These are phyloP conservation scores for Uria lomvia DNA, from an alignment of 2,113 vertebrate genomes.

Conservation along the genomic window DNA sequence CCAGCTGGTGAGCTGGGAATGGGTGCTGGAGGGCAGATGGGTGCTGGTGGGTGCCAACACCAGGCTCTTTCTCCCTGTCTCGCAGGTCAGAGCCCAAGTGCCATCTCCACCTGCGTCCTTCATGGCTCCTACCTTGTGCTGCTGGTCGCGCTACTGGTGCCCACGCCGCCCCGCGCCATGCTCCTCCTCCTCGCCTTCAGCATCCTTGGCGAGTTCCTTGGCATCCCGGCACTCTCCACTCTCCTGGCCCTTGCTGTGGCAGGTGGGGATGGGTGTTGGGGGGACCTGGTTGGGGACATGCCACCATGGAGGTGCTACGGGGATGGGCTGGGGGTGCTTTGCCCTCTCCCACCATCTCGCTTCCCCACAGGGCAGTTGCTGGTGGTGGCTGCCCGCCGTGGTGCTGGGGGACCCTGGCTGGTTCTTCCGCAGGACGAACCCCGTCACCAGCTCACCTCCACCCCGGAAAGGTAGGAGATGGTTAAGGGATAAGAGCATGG, in stretches of 20 bases:
- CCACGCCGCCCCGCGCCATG: slow-evolving; percentile 37
- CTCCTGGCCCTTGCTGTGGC: not conserved
- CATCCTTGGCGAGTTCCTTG: slow-evolving; percentile 66
- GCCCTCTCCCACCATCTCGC: rapidly evolving
- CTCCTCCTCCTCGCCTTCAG: slow-evolving; percentile 78
- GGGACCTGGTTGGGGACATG: rapidly evolving
- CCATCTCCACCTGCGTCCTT: slow-evolving; percentile 73
- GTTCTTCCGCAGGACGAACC: not conserved
- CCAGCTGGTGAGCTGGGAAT: slow-evolving; percentile 65
- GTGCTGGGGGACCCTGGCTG: not conserved
- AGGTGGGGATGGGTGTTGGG: not conserved
- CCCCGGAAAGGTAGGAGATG: slow-evolving; percentile 71
- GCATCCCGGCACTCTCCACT: not conserved
- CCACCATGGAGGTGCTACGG: rapidly evolving
- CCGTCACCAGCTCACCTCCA: slow-evolving; percentile 57
- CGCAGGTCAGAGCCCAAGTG: slow-evolving; percentile 68
- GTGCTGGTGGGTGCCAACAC: not conserved
- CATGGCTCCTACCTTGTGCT: slow-evolving; percentile 72
- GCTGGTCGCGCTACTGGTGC: slow-evolving; percentile 68
- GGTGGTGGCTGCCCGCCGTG: not conserved
- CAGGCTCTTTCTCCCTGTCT: not conserved
- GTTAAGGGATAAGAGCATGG: too few species aligned
- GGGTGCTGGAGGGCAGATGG: not conserved
- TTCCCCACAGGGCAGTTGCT: slow-evolving; percentile 69
- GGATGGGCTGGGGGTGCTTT: not conserved